Conservation (phyloP, 2,888 invertebrate genomes). For the Scaptodrosophila latifasciaeformis region DNA sequence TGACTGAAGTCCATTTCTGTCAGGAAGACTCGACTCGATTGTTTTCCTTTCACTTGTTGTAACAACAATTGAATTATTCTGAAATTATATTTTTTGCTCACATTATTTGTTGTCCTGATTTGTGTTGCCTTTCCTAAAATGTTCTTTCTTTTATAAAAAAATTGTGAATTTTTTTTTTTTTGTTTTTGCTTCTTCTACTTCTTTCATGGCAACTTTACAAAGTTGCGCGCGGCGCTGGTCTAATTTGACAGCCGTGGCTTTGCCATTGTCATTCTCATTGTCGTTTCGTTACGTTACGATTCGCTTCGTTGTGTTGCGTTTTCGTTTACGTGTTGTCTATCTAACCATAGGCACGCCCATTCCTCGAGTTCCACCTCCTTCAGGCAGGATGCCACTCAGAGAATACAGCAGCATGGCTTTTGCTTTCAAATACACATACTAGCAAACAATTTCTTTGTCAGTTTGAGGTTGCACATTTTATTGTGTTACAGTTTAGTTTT, state of each 20-base stretch:
- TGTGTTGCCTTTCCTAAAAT: too few relatives aligned
- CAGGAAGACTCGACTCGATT: too few relatives aligned
- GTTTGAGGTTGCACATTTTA: conserved; percentile 67
- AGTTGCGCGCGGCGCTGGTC: conserved; percentile 39
- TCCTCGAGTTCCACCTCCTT: conserved; percentile 17
- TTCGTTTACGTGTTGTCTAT: conserved; percentile 65
- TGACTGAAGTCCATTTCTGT: too few relatives aligned
- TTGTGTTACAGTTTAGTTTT: conserved; percentile 46
- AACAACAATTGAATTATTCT: too few relatives aligned
- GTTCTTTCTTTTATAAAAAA: too few relatives aligned
- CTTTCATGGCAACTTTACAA: conserved; percentile 7
- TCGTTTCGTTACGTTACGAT: background rate
- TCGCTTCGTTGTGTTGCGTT: conserved; percentile 3
- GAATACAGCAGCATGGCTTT: background rate
- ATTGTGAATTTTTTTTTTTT: too few relatives aligned
- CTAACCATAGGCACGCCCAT: conserved; percentile 49
- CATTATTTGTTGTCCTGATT: too few relatives aligned
- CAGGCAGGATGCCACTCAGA: too few relatives aligned
- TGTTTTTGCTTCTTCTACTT: background rate
- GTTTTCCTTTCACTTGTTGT: too few relatives aligned
- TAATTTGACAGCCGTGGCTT: conserved; percentile 64
- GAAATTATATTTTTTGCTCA: too few relatives aligned
- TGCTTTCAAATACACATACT: conserved; percentile 37
- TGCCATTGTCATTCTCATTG: conserved; percentile 52
- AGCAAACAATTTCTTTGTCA: conserved; percentile 66